Evolutionary conservation across 2,797 vertebrate genomes (phyloP), one percentile per base, ranked within the genome.

Genomic region (Pipistrellus pygmaeus): DNA sequence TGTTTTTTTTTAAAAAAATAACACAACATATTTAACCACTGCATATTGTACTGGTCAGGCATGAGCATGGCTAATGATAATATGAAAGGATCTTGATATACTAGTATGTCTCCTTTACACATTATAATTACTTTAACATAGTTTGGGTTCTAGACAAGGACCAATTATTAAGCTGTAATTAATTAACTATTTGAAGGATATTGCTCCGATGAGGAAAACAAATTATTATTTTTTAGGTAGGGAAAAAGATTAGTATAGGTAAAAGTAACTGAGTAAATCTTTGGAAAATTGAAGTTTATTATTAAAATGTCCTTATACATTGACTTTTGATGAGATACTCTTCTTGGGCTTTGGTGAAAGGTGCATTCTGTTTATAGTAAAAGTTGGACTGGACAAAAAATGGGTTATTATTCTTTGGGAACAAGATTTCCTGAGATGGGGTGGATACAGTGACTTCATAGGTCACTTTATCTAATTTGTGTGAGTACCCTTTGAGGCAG

Each of bases 381-480:
- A 90, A 88, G 27, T 66, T 83, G 53, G 48, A 72, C 41, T 66
- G 71, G 90, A 87, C 82, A 85, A 85, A 78, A 90, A 77, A 46
- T 17, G 81, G 38, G 60, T 88, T 82, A 68, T 76, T 93, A 75
- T 78, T 96, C 55, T 95, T 91, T 80, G 44, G 76, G 83, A 89
- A 48, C 30, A 89, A 93, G 66, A 93, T 92, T 97, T 95, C 82
- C 91, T 72, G 55, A 86, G 64, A 83, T 81, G 35, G 66, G 51
- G 91, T 95, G 78, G 53, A 71, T 88, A 55, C 18, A 64, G 6
- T 96, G 95, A 96, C 85, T 94, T 96, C 85, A 95, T 97, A 96
- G 95, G 92, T 92, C 80, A 92, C 51, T 88, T 93, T 92, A 85
- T 94, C 90, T 93, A 84, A 86, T 93, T 94, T 95, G 51, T 97